Evolutionary conservation across 2,888 invertebrate species (phyloP), one percentile per base, ranked within the genome.

Genomic region (Salticus scenicus): DNA sequence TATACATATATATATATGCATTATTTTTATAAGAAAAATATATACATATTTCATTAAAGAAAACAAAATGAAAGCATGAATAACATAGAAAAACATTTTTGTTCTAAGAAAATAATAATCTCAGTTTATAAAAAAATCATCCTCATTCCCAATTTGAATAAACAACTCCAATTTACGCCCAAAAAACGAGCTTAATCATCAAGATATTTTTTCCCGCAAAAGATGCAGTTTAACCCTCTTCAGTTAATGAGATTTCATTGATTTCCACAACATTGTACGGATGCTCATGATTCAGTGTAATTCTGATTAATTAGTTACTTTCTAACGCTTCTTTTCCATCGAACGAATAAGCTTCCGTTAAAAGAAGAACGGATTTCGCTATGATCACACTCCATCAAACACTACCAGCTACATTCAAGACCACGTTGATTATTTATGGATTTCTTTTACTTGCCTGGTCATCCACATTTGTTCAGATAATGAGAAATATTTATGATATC

Each of bases 281-380:
- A 57, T 17, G 24, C 57, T 24, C 1, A 4, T 57, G 57, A 57
- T 57, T 57, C 24, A 1, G 24, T 57, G 24, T 57, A 57, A 57
- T 57, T 24, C 57, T 7, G 57, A 57, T 57, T 57, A 57, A 57
- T 57, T 57, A 57, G 57, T 12, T 57, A 5, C 10, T 57, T 57
- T 57, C 24, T 57, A 57, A 57, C 57, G 12, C 57, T 57, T 57
- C 57, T 57, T 57, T 57, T 57, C 57, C 57, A 24, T 12, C 4
- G 24, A 7, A 5, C 24, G 17, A 24, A 57, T n/a, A 37, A 24
- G 20, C 57, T 5, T 57, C 24, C 24, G 24, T 57, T n/a, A 57
- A 57, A 57, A 57, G 57, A 57, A 57, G 57, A 57, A 12, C 5
- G 24, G 17, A 57, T 57, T 24, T 57, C 4, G 57, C 57, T 24